Evolutionary conservation across 2,113 vertebrate species (phyloP), one percentile per base, ranked within the genome.

Genomic region (Clarias gariepinus): DNA sequence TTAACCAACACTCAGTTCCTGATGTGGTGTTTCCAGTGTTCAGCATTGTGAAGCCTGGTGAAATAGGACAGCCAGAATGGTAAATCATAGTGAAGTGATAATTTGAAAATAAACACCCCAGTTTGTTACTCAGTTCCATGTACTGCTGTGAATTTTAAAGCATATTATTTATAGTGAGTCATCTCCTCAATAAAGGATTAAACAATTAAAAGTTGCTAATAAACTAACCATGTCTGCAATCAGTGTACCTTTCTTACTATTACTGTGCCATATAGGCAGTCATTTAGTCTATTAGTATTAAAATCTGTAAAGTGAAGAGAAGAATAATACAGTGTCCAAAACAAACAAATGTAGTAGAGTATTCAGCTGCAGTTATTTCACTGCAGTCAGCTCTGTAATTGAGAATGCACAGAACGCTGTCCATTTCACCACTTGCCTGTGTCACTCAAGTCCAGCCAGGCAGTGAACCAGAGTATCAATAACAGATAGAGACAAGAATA

Each of bases 401-500:
- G 41, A 83, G 80, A 82, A 82, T 57, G 47, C 47, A 77, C 74
- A 57, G 84, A 85, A 77, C 79, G 74, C 76, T 57, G 61, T 85
- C 52, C 69, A 64, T 87, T 30, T 68, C 76, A 55, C 58, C 84
- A 82, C 53, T 71, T 88, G 87, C 60, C 78, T 58, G 25, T 85
- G 58, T 60, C 83, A 76, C 60, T 85, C 83, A 85, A 74, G n/a
- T 74, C 16, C 36, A 52, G 77, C 16, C 36, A 52, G 77, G 82
- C 66, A 36, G 3, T 21, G 28, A 71, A 55, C 82, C 76, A 88
- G 60, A 63, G 53, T 86, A 82, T 86, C 76, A 77, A 33, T 86
- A 86, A 58, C 84, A 86, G 63, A 79, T 53, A 85, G 73, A 85
- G 60, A 86, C 76, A 41, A 86, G 84, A 80, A 86, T 86, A 86